Evolutionary conservation across 2,888 invertebrate species (phyloP).

Genomic region (Conchocele bisecta): DNA sequence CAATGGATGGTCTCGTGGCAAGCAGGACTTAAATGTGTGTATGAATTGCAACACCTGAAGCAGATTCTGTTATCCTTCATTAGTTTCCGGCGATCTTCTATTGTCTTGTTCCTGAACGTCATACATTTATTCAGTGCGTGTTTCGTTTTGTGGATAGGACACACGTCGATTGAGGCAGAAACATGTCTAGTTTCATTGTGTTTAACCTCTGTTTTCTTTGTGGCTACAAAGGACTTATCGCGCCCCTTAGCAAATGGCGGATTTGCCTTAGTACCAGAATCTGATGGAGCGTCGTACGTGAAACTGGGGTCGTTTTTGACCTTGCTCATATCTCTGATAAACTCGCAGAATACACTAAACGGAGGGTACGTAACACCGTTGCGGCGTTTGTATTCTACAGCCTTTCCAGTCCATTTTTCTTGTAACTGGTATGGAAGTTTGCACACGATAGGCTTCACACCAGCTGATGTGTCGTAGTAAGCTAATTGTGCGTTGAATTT

Average conservation of each 20-base stretch:
- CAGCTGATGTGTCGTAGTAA: slow-evolving; percentile 14
- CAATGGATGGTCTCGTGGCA: slow-evolving; percentile 13
- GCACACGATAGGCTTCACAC: slow-evolving; percentile 5
- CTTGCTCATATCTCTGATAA: slow-evolving; percentile 27
- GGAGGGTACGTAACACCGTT: slow-evolving; percentile 26
- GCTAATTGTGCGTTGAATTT: not conserved
- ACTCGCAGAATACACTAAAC: slow-evolving; percentile 32
- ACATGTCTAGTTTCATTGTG: not conserved
- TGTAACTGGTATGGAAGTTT: slow-evolving; percentile 43
- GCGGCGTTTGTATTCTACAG: slow-evolving; percentile 27
- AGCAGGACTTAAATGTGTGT: not conserved
- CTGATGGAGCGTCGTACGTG: not conserved
- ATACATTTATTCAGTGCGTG: slow-evolving; percentile 29
- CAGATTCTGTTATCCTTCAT: slow-evolving; percentile 11
- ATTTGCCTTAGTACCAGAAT: not conserved
- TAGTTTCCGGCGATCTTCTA: slow-evolving; percentile 13
- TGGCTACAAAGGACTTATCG: not conserved
- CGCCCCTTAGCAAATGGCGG: not conserved
- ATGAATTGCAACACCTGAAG: slow-evolving; percentile 23
- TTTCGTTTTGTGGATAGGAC: slow-evolving; percentile 4
- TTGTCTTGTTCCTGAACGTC: slow-evolving; percentile 9
- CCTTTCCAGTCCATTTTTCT: slow-evolving; percentile 44
- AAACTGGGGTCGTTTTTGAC: slow-evolving; percentile 48
- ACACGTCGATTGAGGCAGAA: not conserved
- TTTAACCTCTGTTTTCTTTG: slow-evolving; percentile 1